Base-by-base conservation (phyloP, 2,113 vertebrate genomes). In the Cyanistes caeruleus region DNA sequence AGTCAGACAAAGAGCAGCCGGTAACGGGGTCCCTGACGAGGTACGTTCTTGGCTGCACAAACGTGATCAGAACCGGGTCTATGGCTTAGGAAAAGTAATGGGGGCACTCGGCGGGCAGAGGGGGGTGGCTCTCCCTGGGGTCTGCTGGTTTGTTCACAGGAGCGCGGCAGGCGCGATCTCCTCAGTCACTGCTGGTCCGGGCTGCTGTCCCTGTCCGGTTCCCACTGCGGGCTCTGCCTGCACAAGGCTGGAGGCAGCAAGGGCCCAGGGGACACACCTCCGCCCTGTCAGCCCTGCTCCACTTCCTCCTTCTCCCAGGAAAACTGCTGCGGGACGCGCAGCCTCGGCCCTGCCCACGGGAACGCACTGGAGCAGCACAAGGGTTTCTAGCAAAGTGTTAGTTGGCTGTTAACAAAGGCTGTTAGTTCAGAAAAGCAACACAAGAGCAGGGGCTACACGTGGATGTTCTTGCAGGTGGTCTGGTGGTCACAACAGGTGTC, bases 351-450 rank as follows among this genome's bases (percentile, higher is more conserved):
- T 8, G 30, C 39, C 64, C 88, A 16, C 6, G 2, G 65, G n/a
- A 3, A 3, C 1, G 11, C 12, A 39, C 30, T 5, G 51, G 37
- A 73, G 41, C 58, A 58, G 53, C 69, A 35, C 16, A 2, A 56
- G 65, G 44, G 3, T 1, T 5, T 44, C 13, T 18, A 68, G 51
- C 75, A 41, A 56, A 63, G 11, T 20, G 25, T 69, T 52, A 91
- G 81, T 67, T 30, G 3, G 7, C 27, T 67, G 49, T 43, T 48
- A 77, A 63, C 56, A 77, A 77, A 77, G 22, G 80, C 72, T 84
- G 80, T 84, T 90, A 90, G 79, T 90, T 84, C 30, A 65, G 87
- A 82, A 83, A 77, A 95, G 74, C 68, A 49, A 93, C 67, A 93
- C 55, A 46, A 74, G 49, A 91, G 89, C 79, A 77, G 69, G 78